These are phyloP conservation scores for Drosophila sp. DNA, from an alignment of 1,140 invertebrate genomes.

Conservation along the genomic window DNA sequence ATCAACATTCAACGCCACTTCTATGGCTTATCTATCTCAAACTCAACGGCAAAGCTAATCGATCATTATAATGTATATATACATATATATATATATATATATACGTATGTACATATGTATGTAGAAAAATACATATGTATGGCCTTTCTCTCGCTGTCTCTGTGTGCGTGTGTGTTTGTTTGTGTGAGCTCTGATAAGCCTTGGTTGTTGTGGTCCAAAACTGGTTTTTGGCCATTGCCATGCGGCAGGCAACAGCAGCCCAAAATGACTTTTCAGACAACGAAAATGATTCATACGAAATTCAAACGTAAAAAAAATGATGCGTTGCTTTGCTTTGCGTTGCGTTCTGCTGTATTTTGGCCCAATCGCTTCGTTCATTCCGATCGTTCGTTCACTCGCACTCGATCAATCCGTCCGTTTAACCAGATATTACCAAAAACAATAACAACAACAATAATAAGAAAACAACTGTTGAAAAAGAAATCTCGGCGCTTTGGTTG, in stretches of 20 bases:
- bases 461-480: background rate
- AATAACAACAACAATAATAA: background rate
- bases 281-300: conserved; percentile 56
- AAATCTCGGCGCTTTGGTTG: background rate
- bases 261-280: conserved; percentile 20
- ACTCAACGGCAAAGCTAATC: conserved; percentile 53
- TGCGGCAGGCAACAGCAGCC: background rate
- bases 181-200: conserved; percentile 5
- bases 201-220: conserved; percentile 12
- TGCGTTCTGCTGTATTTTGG: conserved; percentile 21
- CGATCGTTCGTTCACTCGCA: background rate
- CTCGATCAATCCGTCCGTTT: too few species aligned
- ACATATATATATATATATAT: conserved; percentile 15
- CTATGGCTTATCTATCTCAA: conserved; percentile 58
- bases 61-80: conserved; percentile 43
- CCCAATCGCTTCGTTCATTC: background rate
- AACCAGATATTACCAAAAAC: background rate
- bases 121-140: background rate
- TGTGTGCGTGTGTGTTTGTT: background rate
- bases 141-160: conserved; percentile 5
- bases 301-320: conserved; percentile 62
- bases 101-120: background rate
- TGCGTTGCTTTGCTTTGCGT: conserved; percentile 50
- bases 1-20: conserved; percentile 55
- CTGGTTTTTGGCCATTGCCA: conserved; percentile 10